These are phyloP conservation scores for Mythimna lalbum DNA, from an alignment of 2,888 invertebrate species.

Conservation along the genomic window DNA sequence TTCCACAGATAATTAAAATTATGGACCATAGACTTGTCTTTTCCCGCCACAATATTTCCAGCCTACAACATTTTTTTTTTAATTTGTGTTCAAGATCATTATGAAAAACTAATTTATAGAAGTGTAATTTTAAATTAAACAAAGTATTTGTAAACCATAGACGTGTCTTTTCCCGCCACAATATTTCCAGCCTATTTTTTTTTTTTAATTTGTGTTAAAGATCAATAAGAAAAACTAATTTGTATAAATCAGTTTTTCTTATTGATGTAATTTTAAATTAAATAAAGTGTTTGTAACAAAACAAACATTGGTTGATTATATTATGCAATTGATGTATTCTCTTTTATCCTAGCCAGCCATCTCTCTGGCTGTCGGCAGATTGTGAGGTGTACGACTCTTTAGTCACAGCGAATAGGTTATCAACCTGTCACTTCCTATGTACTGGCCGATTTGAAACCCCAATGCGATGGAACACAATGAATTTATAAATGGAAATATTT, in stretches of 20 bases:
- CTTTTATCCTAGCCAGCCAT: conserved; percentile 12
- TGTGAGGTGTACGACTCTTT: conserved; percentile 49
- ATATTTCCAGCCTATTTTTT: not conserved
- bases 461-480: conserved; percentile 1
- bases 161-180: not conserved
- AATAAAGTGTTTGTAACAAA: not conserved
- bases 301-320: not conserved
- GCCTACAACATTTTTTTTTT: not conserved
- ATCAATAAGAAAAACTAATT: not conserved
- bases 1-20: not conserved
- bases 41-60: not conserved
- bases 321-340: conserved; percentile 2
- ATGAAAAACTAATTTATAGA: not conserved
- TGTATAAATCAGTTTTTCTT: no score
- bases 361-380: not conserved
- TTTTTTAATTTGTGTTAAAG: no score
- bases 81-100: not conserved
- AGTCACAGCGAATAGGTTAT: conserved; percentile 45
- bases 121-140: no score
- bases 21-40: not conserved
- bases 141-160: no score
- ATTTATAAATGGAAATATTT: not conserved
- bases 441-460: conserved; percentile 21
- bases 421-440: conserved; percentile 42
- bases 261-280: not conserved